Base-by-base conservation (phyloP, 53 echinoderm and acorn worm species). In the Zoroaster sp. region DNA sequence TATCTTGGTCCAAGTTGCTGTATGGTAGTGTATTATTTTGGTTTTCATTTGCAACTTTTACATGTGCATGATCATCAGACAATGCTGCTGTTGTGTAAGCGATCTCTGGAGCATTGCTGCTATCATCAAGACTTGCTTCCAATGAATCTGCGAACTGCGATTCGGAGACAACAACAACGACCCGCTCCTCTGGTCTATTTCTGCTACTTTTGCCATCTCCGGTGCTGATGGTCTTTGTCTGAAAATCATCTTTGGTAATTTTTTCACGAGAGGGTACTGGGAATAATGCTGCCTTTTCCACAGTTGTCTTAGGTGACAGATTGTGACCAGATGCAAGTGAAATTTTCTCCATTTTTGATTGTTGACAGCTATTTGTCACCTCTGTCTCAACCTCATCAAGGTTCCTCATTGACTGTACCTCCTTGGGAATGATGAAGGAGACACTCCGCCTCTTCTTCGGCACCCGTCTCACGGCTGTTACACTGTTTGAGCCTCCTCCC, bases 401-500 rank as follows among this genome's bases (percentile, higher is more conserved):
- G 33, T 30, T 43, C 44, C 33, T 66, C 6, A 6, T 32, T 1
- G 68, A 32, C 32, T 42, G 30, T 28, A 42, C 12, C 51, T 85
- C 85, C 21, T 85, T 71, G 47, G 85, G 85, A 71, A 85, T 85
- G 49, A 28, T 66, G 25, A 94, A 94, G 30, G 94, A 94, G 34
- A 94, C 94, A 68, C 88, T 94, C 6, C 94, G 76, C 59, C 94
- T 79, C 78, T 94, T 91, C 33, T 73, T 69, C 36, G 69, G 70
- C 28, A 40, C 15, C 4, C 70, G 69, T 85, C 33, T 85, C 40
- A 70, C 46, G 15, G 69, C 38, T 35, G 46, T 3, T 18, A 34
- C 6, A 43, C 70, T 34, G 70, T 71, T 69, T 2, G 70, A 28
- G 2, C 43, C 45, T 43, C 40, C n/a, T n/a, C 25, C 3, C 28